Conservation (phyloP, 2,888 invertebrate species). For the Trimorus sp. region DNA sequence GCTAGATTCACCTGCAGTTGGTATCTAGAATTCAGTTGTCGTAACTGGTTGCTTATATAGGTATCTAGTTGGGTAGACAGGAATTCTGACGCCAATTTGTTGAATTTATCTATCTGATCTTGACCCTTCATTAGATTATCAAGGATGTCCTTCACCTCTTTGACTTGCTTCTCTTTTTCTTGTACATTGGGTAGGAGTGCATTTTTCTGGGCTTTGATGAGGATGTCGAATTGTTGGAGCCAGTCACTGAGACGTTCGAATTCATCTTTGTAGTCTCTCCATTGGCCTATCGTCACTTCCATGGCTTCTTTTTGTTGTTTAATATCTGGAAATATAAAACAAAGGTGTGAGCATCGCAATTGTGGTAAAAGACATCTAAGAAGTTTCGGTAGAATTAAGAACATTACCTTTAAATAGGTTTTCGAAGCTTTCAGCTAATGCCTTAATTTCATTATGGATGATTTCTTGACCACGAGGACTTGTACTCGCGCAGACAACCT, state of each 20-base stretch:
- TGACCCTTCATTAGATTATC: conserved; percentile 89
- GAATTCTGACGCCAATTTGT: conserved; percentile 89
- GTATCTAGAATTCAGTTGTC: conserved; percentile 93
- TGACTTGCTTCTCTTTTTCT: conserved; percentile 93
- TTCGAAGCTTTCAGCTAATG: conserved; percentile 92
- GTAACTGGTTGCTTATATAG: conserved; percentile 92
- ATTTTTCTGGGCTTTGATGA: conserved; percentile 94
- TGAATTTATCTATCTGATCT: conserved; percentile 91
- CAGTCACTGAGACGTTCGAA: conserved; percentile 95
- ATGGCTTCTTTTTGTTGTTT: conserved; percentile 92
- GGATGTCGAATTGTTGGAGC: conserved; percentile 95
- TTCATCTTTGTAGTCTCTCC: conserved; percentile 96
- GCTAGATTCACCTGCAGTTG: conserved; percentile 94
- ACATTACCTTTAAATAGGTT: conserved; percentile 87
- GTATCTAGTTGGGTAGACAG: conserved; percentile 92
- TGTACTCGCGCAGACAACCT: conserved; percentile 92
- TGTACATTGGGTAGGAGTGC: conserved; percentile 89
- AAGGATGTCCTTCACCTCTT: conserved; percentile 90
- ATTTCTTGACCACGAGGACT: conserved; percentile 90
- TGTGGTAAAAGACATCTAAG: background rate
- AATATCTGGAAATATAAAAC: conserved; percentile 84
- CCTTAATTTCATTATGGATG: conserved; percentile 92
- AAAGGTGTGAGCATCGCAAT: background rate
- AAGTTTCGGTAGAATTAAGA: too few relatives aligned
- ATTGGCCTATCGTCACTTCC: conserved; percentile 90